Base-by-base conservation (phyloP, 2,888 invertebrate genomes). In the Cerastis leucographa region DNA sequence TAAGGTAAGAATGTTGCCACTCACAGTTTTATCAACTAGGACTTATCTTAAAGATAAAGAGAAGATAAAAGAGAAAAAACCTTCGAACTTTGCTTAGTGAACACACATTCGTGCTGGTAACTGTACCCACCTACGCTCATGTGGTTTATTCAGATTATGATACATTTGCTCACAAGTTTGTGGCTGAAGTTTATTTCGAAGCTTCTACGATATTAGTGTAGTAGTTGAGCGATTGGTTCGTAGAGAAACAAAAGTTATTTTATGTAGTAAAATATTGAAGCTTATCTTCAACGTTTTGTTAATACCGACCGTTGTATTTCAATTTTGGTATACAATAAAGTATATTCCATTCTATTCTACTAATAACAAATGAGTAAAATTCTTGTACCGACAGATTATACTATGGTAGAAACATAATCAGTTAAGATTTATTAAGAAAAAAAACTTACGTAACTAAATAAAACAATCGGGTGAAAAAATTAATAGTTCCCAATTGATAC, bases 111-210 rank as follows among this genome's bases (percentile, higher is more conserved):
- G 5, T 61, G 19, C 19, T 35, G 19, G 29, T 29, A 29, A 35
- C 29, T 61, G 61, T 61, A 61, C 61, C 19, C 19, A 59, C 19
- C 59, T 61, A 61, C 35, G 61, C 35, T 29, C 44, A 76, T 69
- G 72, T n/a, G 59, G 72, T 69, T 69, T 56, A 35, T 40, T 61
- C 8, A 51, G 66, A 77, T 77, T 77, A 66, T 56, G 25, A 83
- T 83, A 81, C 65, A 72, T 69, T 77, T 68, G 71, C 68, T 42
- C 44, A 51, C 25, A 22, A 80, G 59, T 70, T 80, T 75, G 68
- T 25, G 54, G 81, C 65, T 40, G 11, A 79, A 79, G 68, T 79
- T 79, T 68, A 79, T 75, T 67, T 69, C 56, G 19, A 81, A 80
- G 66, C 51, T 80, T 62, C 70, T 62, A 35, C 25, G 40, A 61